Evolutionary conservation across 2,888 invertebrate species (phyloP).

Genomic region (Clistopyga incitator): DNA sequence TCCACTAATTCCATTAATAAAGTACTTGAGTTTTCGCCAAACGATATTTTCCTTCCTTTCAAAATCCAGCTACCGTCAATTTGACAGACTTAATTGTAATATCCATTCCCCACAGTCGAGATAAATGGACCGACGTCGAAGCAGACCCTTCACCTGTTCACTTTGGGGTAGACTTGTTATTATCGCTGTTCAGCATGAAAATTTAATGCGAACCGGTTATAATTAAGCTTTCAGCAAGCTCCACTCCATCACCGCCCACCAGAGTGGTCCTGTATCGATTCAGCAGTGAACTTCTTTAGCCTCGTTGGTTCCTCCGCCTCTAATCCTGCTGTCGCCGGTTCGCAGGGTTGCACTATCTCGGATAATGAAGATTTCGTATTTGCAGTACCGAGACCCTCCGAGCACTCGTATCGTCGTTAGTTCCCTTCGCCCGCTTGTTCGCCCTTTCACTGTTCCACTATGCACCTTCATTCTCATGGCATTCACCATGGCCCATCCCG

Average conservation of each 20-base stretch:
- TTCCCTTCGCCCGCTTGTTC: constrained; percentile 25
- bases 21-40: too few species aligned
- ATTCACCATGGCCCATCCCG: constrained; percentile 3
- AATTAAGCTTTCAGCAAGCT: neutral
- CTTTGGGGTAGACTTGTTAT: neutral
- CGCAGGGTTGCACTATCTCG: constrained; percentile 26
- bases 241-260: neutral
- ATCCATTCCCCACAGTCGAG: too few species aligned
- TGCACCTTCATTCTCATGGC: neutral
- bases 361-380: constrained; percentile 67
- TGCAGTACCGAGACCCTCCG: constrained; percentile 52
- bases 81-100: too few species aligned
- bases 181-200: constrained; percentile 15
- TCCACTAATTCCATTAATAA: too few species aligned
- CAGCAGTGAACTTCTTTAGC: constrained; percentile 12
- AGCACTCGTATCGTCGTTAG: constrained; percentile 60
- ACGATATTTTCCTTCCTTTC: too few species aligned
- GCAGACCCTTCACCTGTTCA: neutral
- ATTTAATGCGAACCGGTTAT: constrained; percentile 1
- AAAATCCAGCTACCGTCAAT: too few species aligned
- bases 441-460: constrained; percentile 36
- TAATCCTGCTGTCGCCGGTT: constrained; percentile 9
- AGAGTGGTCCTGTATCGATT: constrained; percentile 30
- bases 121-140: too few species aligned
- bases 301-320: constrained; percentile 8